phyloP scores from a whole-genome alignment of 2,797 vertebrate genomes.

The Enoplosus armatus region DNA sequence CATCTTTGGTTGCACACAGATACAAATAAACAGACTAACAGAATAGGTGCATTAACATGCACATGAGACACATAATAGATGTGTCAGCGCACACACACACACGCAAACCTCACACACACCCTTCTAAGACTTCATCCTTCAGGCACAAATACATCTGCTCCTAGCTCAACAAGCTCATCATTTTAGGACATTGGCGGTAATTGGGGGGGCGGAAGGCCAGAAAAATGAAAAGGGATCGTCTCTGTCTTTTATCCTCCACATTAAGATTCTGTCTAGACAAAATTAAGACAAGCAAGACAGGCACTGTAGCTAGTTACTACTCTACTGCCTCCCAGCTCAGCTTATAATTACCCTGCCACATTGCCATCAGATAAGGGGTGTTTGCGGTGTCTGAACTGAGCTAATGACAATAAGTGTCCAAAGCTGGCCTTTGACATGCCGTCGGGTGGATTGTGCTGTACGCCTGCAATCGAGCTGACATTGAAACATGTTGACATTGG shows the following conservation, averaged over 20 bases:
- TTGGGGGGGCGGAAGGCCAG: slow-evolving; percentile 54
- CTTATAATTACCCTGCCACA: slow-evolving; percentile 72
- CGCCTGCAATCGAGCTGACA: slow-evolving; percentile 70
- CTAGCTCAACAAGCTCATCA: slow-evolving; percentile 74
- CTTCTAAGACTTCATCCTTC: slow-evolving; percentile 62
- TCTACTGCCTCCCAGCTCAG: slow-evolving; percentile 56
- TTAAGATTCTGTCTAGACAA: slow-evolving; percentile 71
- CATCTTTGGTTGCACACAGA: slow-evolving; percentile 54
- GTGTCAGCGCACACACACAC: slow-evolving; percentile 7
- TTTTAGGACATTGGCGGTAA: slow-evolving; percentile 56
- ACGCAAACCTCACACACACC: slow-evolving; percentile 22
- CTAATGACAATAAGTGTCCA: slow-evolving; percentile 63
- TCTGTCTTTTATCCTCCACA: slow-evolving; percentile 60
- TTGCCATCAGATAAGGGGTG: slow-evolving; percentile 75
- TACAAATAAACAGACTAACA: slow-evolving; percentile 63
- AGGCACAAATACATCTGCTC: slow-evolving; percentile 74
- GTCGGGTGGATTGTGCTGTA: slow-evolving; percentile 48
- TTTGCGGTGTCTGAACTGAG: slow-evolving; percentile 58
- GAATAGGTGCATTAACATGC: slow-evolving; percentile 60
- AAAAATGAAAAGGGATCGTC: slow-evolving; percentile 42
- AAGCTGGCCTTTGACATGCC: slow-evolving; percentile 68
- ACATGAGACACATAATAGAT: slow-evolving; percentile 48
- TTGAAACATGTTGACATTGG: slow-evolving; percentile 79
- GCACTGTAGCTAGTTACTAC: slow-evolving; percentile 44
- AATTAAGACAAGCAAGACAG: slow-evolving; percentile 59